These are phyloP conservation scores for Chaenogobius annularis DNA, from an alignment of 2,113 vertebrate genomes.

Conservation along the genomic window DNA sequence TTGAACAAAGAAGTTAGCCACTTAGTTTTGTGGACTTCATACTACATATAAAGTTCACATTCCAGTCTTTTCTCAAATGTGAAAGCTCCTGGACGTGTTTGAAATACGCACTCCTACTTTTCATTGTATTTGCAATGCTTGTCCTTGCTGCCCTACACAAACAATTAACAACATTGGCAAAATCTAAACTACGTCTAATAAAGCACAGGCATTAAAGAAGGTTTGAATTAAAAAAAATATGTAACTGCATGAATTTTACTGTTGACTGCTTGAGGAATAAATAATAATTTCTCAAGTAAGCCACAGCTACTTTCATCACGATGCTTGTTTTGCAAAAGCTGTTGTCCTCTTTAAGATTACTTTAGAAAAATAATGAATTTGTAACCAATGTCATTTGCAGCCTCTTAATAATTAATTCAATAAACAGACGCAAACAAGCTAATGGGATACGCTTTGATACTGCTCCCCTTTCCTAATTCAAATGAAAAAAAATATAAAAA, in stretches of 20 bases:
- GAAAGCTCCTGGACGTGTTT: too few species aligned
- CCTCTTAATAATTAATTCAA: conserved; percentile 76
- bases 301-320: conserved; percentile 6
- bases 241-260: not conserved
- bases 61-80: too few species aligned
- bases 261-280: not conserved
- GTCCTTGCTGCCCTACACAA: too few species aligned
- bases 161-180: too few species aligned
- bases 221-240: not conserved
- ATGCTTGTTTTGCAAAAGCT: conserved; percentile 35
- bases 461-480: conserved; percentile 65
- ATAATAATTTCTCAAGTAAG: not conserved
- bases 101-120: too few species aligned
- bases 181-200: too few species aligned
- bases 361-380: conserved; percentile 55
- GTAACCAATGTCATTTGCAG: conserved; percentile 65
- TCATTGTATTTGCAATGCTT: too few species aligned
- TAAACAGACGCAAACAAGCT: conserved; percentile 67
- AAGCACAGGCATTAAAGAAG: too few species aligned
- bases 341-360: conserved; percentile 47
- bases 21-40: too few species aligned
- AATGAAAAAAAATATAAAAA: not conserved
- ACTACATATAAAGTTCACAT: too few species aligned
- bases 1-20: too few species aligned
- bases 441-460: conserved; percentile 65